Evolutionary conservation across 2,113 vertebrate genomes (phyloP).

Genomic region (Dromiciops gliroides): DNA sequence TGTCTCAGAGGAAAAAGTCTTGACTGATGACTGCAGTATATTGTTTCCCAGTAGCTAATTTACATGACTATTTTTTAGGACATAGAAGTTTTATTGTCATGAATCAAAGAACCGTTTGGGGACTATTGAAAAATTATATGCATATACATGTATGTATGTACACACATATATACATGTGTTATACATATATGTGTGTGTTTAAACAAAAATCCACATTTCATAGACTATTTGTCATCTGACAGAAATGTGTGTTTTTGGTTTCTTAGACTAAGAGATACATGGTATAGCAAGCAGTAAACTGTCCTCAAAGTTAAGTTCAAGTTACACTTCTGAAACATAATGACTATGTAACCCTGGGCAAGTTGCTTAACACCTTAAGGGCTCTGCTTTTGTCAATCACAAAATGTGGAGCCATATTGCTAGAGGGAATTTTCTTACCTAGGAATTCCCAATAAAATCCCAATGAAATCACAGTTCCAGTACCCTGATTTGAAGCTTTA

Average conservation of each 20-base stretch:
- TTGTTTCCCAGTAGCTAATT: background rate
- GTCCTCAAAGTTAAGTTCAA: background rate
- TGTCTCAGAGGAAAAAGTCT: background rate
- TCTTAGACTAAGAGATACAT: background rate
- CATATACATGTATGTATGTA: too few relatives aligned
- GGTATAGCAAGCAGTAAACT: background rate
- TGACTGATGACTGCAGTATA: background rate
- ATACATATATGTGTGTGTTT: too few relatives aligned
- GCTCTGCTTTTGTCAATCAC: background rate
- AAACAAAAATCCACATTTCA: background rate
- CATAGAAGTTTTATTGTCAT: background rate
- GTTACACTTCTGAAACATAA: background rate
- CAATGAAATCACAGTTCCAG: background rate
- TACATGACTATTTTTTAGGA: background rate
- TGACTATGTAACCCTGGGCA: background rate
- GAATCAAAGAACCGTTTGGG: background rate
- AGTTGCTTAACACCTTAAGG: background rate
- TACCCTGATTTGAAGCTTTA: background rate
- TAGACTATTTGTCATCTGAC: background rate
- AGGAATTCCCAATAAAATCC: background rate
- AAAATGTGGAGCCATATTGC: too few relatives aligned
- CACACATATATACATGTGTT: fast-evolving
- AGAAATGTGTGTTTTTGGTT: background rate
- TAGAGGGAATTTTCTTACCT: background rate
- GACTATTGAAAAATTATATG: background rate